Conservation (phyloP, 2,113 vertebrate species). For the Rhodinocichla rosea region DNA sequence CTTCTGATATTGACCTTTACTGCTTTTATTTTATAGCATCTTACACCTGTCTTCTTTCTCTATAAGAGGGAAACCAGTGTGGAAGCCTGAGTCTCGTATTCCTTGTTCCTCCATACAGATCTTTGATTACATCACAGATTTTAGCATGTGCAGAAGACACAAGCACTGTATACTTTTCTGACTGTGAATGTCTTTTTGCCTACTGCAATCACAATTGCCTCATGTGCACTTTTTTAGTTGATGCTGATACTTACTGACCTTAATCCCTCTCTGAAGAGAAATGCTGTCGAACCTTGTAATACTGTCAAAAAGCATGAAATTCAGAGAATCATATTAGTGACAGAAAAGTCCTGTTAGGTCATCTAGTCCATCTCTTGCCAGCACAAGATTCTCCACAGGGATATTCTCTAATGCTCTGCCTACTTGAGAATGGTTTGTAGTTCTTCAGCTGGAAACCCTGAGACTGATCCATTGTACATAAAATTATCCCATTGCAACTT, state of each 20-base stretch:
- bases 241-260: conserved; percentile 65
- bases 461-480: background rate
- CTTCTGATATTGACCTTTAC: background rate
- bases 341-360: conserved; percentile 44
- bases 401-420: background rate
- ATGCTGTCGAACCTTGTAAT: conserved; percentile 60
- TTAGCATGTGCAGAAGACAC: background rate
- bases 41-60: background rate
- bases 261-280: conserved; percentile 62
- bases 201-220: conserved; percentile 24
- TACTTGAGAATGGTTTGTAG: background rate
- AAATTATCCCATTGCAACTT: background rate
- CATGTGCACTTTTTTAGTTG: conserved; percentile 57
- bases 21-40: background rate
- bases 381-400: background rate
- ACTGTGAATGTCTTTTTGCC: background rate
- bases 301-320: conserved; percentile 67
- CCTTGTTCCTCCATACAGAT: background rate
- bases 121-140: background rate
- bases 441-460: background rate
- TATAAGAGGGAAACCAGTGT: background rate
- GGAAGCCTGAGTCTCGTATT: background rate
- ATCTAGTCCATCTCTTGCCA: background rate
- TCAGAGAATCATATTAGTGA: conserved; percentile 37
- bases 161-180: background rate